Evolutionary conservation across 2,113 vertebrate species (phyloP).

Genomic region (Lates calcarifer): DNA sequence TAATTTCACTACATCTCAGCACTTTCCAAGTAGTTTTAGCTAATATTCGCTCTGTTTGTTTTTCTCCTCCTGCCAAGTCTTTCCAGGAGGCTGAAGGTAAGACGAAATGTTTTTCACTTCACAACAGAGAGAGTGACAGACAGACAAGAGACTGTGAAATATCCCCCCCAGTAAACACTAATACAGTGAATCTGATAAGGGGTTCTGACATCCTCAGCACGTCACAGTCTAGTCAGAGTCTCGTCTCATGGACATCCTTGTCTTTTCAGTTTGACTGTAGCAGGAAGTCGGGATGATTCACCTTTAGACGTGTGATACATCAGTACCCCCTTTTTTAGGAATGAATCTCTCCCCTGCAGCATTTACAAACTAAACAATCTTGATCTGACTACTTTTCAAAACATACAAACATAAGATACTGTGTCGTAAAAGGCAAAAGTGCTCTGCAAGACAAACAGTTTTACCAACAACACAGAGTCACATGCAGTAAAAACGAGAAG

Average conservation of each 20-base stretch:
- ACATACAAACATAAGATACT: background rate
- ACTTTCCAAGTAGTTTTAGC: background rate
- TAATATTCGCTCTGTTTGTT: conserved; percentile 33
- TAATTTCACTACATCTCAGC: background rate
- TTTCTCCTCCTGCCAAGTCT: conserved; percentile 25
- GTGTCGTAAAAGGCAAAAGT: background rate
- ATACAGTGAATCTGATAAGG: conserved; percentile 13
- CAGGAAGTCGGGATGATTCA: conserved; percentile 54
- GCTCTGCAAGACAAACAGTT: too few species aligned
- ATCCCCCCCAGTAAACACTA: background rate
- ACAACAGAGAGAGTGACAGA: background rate
- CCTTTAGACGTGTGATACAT: background rate
- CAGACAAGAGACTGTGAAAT: background rate
- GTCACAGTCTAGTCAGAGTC: conserved; percentile 32
- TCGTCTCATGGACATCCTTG: conserved; percentile 11
- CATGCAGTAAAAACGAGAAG: too few species aligned
- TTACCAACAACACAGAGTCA: too few species aligned
- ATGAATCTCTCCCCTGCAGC: background rate
- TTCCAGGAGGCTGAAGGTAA: conserved; percentile 58
- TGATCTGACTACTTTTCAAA: background rate
- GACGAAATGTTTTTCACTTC: background rate
- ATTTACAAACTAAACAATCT: background rate
- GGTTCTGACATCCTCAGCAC: background rate
- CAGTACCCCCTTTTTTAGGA: background rate
- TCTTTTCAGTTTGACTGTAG: background rate